Percentiles rank a stretch among this genome's conserved stretches.
These are phyloP conservation scores for Melitaea athalia DNA, from an alignment of 2,888 invertebrate species.

Conservation along the genomic window DNA sequence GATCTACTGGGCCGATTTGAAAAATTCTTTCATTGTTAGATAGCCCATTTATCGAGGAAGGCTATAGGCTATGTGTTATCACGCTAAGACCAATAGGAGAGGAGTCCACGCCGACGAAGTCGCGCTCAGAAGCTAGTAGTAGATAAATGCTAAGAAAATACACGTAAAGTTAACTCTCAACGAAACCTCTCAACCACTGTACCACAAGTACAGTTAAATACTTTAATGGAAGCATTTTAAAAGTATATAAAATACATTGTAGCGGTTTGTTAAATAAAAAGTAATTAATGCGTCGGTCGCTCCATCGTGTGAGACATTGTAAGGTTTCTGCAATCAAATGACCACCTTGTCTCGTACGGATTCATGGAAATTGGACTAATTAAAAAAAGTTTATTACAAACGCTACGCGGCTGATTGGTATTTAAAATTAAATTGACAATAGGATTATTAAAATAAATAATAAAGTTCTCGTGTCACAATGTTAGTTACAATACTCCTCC, in stretches of 20 bases:
- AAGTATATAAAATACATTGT: conserved; percentile 28
- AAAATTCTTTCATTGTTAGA: too few species aligned
- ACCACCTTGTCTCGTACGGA: conserved; percentile 35
- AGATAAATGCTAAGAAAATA: too few species aligned
- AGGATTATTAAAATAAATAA: too few species aligned
- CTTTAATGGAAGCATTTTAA: background rate
- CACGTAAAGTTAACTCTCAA: too few species aligned
- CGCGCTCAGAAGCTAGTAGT: too few species aligned
- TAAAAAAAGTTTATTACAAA: background rate
- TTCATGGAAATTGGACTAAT: conserved; percentile 19
- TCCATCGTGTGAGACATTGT: conserved; percentile 35
- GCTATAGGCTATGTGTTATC: too few species aligned
- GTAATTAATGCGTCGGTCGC: conserved; percentile 37
- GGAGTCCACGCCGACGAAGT: too few species aligned
- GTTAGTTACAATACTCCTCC: too few species aligned
- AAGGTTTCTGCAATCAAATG: conserved; percentile 43
- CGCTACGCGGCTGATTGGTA: background rate
- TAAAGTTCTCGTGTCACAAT: too few species aligned
- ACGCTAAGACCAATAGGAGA: too few species aligned
- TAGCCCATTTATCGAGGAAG: too few species aligned
- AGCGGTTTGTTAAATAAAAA: conserved; percentile 31
- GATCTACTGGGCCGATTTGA: too few species aligned
- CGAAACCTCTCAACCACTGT: background rate
- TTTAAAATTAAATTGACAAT: background rate
- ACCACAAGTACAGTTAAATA: background rate